A percentile compares a stretch with the other conserved stretches of the same genome.
These are phyloP conservation scores for Ivindomyrus marchei DNA, from an alignment of 2,113 vertebrate species.

Conservation along the genomic window DNA sequence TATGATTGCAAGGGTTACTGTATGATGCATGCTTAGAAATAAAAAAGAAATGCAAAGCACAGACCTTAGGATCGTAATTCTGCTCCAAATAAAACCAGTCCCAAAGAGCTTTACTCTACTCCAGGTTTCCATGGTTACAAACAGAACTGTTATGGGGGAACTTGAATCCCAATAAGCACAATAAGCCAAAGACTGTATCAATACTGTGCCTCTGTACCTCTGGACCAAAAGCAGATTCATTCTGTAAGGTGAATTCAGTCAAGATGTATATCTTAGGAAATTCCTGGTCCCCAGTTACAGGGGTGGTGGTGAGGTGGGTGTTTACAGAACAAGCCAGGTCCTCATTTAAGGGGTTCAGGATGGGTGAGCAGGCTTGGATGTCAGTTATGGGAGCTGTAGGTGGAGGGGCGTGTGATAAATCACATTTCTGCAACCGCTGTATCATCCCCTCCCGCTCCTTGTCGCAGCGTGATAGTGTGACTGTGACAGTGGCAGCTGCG, in stretches of 20 bases:
- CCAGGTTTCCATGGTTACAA: constrained; percentile 19
- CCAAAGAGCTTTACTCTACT: neutral
- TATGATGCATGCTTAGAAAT: neutral
- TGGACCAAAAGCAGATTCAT: neutral
- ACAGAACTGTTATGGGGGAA: neutral
- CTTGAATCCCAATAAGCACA: neutral
- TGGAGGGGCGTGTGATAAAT: neutral
- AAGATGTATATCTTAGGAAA: neutral
- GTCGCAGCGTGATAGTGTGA: neutral
- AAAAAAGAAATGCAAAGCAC: neutral
- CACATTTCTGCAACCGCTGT: neutral
- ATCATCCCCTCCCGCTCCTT: neutral
- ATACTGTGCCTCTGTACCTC: neutral
- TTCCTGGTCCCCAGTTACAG: neutral
- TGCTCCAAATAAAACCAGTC: constrained; percentile 1
- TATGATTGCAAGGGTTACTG: neutral
- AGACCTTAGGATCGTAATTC: neutral
- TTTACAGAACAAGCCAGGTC: neutral
- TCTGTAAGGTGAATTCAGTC: neutral
- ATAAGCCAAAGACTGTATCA: neutral
- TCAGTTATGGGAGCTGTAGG: neutral
- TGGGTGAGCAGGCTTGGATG: neutral
- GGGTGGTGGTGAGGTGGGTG: neutral
- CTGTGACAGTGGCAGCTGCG: neutral
- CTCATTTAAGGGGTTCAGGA: neutral